Base-by-base conservation (phyloP, 2,797 vertebrate genomes). In the Amniataba percoides region DNA sequence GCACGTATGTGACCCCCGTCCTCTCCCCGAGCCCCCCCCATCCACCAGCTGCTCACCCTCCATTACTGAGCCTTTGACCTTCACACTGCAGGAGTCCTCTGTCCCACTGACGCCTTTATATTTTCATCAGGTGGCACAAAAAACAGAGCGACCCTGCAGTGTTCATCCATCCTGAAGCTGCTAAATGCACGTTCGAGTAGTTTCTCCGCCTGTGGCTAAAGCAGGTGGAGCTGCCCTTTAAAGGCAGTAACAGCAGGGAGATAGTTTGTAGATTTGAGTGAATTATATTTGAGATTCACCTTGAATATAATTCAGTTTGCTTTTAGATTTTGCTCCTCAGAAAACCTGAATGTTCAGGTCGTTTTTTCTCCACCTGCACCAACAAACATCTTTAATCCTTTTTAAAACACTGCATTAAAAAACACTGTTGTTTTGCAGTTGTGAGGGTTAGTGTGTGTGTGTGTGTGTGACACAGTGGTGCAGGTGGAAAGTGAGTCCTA, bases 1-100 rank as follows among this genome's bases (percentile, higher is more conserved):
- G 96, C 97, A 97, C 95, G 97, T 97, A 97, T 96, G 97, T 97
- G 96, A 95, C 92, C 95, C 73, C 27, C 94, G 93, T 91, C 92
- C 92, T 95, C 89, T 91, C 87, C 91, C 51, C 34, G 23, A 31
- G 58, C 34, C 39, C 51, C 51, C 77, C 52, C 31, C 52, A 53
- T 64, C 42, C 81, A 62, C 58, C 48, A 49, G 13, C 39, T 40
- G n/a, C 55, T 5, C 61, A 46, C 31, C 63, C 56, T 39, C 61
- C 58, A 48, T 42, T 21, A 36, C 58, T 11, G 0, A 63, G 52
- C 78, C 61, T 65, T 65, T 57, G 12, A 46, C 52, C 52, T 67
- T 53, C 60, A 40, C 71, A 7, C 64, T n/a, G 15, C 72, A 78
- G 75, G 53, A 34, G 46, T 9, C 64, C 36, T 48, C 62, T 49